phyloP scores from a whole-genome alignment of 1,140 invertebrate species.

The Drosophila azteca region DNA sequence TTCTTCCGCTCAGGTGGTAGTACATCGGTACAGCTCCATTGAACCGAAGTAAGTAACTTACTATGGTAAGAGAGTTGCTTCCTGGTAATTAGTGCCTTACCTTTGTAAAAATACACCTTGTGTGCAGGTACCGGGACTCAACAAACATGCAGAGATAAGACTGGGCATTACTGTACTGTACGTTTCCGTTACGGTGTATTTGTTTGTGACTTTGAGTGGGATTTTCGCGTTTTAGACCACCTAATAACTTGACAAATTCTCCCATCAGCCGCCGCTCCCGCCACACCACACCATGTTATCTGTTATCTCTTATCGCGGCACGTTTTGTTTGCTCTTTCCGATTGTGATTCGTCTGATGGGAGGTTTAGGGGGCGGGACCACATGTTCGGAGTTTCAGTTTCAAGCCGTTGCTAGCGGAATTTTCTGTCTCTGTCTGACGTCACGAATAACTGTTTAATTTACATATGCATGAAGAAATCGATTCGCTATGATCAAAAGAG shows the following conservation, averaged over 20 bases:
- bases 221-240: constrained; percentile 13
- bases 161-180: constrained; percentile 19
- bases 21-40: constrained; percentile 2
- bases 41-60: too few species aligned
- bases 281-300: neutral
- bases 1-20: constrained; percentile 45
- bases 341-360: constrained; percentile 14
- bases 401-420: constrained; percentile 41
- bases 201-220: constrained; percentile 18
- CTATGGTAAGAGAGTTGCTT: too few species aligned
- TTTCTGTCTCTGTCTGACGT: constrained; percentile 39
- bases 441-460: constrained; percentile 68
- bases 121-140: too few species aligned
- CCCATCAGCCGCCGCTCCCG: neutral
- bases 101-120: too few species aligned
- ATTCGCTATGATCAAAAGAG: constrained; percentile 11
- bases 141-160: constrained; percentile 1
- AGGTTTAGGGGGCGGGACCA: constrained; percentile 28
- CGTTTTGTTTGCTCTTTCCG: constrained; percentile 53
- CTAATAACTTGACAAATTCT: constrained; percentile 26
- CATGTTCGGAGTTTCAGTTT: constrained; percentile 10
- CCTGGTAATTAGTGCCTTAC: too few species aligned
- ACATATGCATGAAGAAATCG: constrained; percentile 30
- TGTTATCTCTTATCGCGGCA: constrained; percentile 47
- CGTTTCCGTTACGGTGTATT: constrained; percentile 16